Conservation (phyloP, 2,888 invertebrate species). For the Cantharis flavilabris region DNA sequence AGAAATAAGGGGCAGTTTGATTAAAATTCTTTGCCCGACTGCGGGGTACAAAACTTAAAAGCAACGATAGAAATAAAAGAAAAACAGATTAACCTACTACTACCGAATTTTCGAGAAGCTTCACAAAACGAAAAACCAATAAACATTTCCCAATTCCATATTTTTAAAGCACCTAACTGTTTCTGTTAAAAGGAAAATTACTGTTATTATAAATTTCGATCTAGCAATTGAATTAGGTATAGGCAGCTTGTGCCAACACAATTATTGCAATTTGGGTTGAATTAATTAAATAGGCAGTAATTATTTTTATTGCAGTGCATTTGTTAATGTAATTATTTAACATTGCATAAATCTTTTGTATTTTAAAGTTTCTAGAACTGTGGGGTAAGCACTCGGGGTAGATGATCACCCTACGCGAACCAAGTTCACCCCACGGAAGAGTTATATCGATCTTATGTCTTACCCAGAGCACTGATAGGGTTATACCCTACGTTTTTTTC, state of each 20-base stretch:
- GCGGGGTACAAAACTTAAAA: constrained; percentile 30
- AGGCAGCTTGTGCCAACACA: not conserved
- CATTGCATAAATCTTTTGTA: constrained; percentile 21
- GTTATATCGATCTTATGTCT: constrained; percentile 59
- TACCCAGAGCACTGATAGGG: constrained; percentile 54
- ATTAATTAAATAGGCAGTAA: not conserved
- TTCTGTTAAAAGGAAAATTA: not conserved
- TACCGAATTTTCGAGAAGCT: not conserved
- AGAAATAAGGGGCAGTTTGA: constrained; percentile 51
- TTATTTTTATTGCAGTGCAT: constrained; percentile 2
- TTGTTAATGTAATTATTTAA: constrained; percentile 24
- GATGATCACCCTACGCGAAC: constrained; percentile 45
- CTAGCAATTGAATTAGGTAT: not conserved
- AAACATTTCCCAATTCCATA: not conserved
- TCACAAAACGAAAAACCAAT: not conserved
- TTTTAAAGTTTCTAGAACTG: constrained; percentile 26
- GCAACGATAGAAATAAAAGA: constrained; percentile 30
- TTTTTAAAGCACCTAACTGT: not conserved
- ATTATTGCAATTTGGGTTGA: not conserved
- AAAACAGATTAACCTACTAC: constrained; percentile 26
- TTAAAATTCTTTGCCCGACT: constrained; percentile 52
- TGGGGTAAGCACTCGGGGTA: constrained; percentile 32
- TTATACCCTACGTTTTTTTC: constrained; percentile 49
- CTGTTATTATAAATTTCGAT: not conserved
- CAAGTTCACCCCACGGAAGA: constrained; percentile 57